Conservation (phyloP, 2,888 invertebrate genomes). For the Norana najaformis region DNA sequence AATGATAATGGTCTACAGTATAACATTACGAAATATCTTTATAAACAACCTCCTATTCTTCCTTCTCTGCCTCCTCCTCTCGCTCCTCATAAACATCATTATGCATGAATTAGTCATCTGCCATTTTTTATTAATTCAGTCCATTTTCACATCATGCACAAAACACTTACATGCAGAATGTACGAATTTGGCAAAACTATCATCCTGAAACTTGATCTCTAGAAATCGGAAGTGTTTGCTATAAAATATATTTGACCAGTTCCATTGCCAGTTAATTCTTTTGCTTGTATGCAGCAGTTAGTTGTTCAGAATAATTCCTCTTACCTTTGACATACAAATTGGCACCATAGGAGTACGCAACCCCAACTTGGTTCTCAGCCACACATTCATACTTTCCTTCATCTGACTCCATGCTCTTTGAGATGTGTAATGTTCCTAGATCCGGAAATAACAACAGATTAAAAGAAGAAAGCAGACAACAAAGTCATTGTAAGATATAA, state of each 20-base stretch:
- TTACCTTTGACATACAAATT: constrained; percentile 89
- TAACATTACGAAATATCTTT: not conserved
- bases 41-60: not conserved
- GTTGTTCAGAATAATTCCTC: not conserved
- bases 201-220: not conserved
- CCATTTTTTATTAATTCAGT: not conserved
- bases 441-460: not conserved
- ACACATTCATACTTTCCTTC: constrained; percentile 95
- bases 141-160: not conserved
- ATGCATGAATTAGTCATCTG: not conserved
- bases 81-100: not conserved
- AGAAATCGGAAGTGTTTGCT: no score
- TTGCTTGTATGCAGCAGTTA: not conserved
- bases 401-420: constrained; percentile 84
- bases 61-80: not conserved
- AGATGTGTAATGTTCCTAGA: constrained; percentile 83
- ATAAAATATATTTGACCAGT: not conserved
- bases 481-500: no score
- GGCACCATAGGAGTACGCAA: constrained; percentile 84
- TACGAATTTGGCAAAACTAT: not conserved
- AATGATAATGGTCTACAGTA: not conserved
- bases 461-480: not conserved
- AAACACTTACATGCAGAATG: not conserved
- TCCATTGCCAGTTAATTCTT: not conserved
- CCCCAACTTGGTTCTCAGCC: constrained; percentile 88